Evolutionary conservation across 2,797 vertebrate species (phyloP), one percentile per base, ranked within the genome.

Genomic region (Clarias platycephalus): DNA sequence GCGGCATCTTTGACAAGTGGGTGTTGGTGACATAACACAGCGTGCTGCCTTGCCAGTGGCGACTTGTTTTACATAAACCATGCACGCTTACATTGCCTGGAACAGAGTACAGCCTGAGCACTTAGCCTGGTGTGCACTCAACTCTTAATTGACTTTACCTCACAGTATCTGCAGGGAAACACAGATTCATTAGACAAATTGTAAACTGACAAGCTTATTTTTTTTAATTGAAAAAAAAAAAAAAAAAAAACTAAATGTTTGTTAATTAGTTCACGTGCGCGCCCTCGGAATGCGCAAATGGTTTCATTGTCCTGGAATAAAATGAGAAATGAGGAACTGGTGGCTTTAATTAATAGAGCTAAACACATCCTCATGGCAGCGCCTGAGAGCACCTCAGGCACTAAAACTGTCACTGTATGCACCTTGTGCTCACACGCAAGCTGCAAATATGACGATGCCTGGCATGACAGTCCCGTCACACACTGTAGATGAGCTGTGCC

Each of bases 11-110:
- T 94, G 95, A 95, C 93, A 92, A 84, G 85, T 91, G 88, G 88
- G 95, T 95, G 96, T 95, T 96, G 95, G 94, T 95, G 95, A 97
- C 95, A 96, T 93, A 95, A 84, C 95, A 93, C 95, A 97, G 96
- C 89, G 60, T 90, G 91, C 93, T 90, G 91, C 91, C 91, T 92
- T 89, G 87, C 90, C 91, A 88, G 90, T 86, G 87, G 90, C 87
- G 93, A 90, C 89, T 92, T 92, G 91, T 92, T 92, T 92, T 93
- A 92, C 90, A 94, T 94, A 94, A 95, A 95, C 93, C 91, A 86
- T 90, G 89, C 89, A 80, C 89, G 86, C 90, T 83, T 86, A 83
- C 79, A 79, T 83, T 34, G 40, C 72, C 77, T 77, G 37, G 62
- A 87, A 87, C 66, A 40, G 31, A 83, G 84, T 80, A 60, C 79